A percentile compares a stretch with the other conserved stretches of the same genome.
phyloP scores from a whole-genome alignment of 1,140 invertebrate species.

The Drosophila subobscura region DNA sequence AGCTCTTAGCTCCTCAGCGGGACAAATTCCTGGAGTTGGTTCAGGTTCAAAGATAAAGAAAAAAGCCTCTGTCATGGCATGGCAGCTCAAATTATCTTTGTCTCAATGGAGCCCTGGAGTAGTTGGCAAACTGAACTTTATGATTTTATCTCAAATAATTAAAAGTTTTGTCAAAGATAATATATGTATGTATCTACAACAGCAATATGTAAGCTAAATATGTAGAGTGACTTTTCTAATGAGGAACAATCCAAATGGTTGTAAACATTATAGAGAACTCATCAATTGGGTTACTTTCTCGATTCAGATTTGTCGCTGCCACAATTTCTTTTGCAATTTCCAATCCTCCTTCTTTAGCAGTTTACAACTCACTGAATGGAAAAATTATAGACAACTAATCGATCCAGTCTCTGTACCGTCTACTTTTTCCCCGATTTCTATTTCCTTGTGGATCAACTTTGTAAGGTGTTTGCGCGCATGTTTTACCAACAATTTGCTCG shows the following conservation, averaged over 20 bases:
- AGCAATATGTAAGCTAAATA: neutral
- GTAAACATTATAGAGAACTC: too few relatives aligned
- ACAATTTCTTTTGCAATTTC: neutral
- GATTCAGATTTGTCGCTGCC: neutral
- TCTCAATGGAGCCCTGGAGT: neutral
- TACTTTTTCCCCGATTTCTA: constrained; percentile 21
- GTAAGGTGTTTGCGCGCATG: constrained; percentile 77
- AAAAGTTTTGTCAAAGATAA: neutral
- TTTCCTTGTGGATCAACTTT: constrained; percentile 34
- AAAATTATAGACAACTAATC: constrained; percentile 83
- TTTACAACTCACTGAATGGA: constrained; percentile 79
- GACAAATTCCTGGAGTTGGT: constrained; percentile 48
- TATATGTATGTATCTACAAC: too few relatives aligned
- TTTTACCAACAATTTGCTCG: constrained; percentile 79
- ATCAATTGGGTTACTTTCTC: too few relatives aligned
- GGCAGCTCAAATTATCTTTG: constrained; percentile 1
- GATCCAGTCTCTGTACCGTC: constrained; percentile 35
- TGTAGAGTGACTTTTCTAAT: too few relatives aligned
- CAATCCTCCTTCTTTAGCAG: constrained; percentile 21
- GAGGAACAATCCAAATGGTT: too few relatives aligned
- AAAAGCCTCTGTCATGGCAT: constrained; percentile 10
- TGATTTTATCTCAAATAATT: neutral
- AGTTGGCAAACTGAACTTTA: neutral
- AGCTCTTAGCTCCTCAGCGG: constrained; percentile 35
- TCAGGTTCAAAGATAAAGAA: constrained; percentile 58